Evolutionary conservation across 2,888 invertebrate species (phyloP), one percentile per base, ranked within the genome.

Genomic region (Julus scanicus): DNA sequence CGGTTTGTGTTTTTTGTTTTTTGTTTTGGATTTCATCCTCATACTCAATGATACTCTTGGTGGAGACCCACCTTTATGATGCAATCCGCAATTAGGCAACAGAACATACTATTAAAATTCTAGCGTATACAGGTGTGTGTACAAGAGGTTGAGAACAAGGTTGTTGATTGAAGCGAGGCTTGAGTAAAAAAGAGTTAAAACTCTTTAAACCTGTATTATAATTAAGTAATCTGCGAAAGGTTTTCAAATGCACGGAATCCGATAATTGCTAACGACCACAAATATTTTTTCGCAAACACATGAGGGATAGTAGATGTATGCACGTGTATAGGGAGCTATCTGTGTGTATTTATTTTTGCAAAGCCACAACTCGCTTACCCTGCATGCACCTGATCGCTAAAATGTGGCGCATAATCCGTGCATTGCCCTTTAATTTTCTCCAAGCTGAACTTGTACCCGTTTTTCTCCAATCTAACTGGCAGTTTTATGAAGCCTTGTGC

Each of bases 361-460:
- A 29, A 71, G 71, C 71, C 71, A 29, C 71, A 71, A 71, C 71
- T 29, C 2, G 71, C 71, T 29, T 29, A 29, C 71, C 71, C 29
- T 29, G 71, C 71, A 71, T 71, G 29, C 71, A 71, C 71, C 71
- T 71, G 71, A 71, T 71, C 71, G 29, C 71, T 29, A 71, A 71
- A 71, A 29, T 71, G 71, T 71, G 71, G 71, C n/a, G 71, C 71
- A 29, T 71, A 71, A 71, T 71, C 71, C 71, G 71, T 29, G 71
- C 71, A 71, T 71, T 71, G 71, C 71, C 71, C 71, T 71, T 71
- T 71, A 29, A 71, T 29, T 71, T 71, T 71, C 71, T 71, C 29
- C 29, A 3, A 29, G 71, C 71, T 71, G 71, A 71, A 71, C 71
- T 71, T 71, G 71, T 29, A 44, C 71, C 71, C 29, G 29, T 20